Evolutionary conservation across 2,888 invertebrate species (phyloP), one percentile per base, ranked within the genome.

Genomic region (Conistra vaccinii): DNA sequence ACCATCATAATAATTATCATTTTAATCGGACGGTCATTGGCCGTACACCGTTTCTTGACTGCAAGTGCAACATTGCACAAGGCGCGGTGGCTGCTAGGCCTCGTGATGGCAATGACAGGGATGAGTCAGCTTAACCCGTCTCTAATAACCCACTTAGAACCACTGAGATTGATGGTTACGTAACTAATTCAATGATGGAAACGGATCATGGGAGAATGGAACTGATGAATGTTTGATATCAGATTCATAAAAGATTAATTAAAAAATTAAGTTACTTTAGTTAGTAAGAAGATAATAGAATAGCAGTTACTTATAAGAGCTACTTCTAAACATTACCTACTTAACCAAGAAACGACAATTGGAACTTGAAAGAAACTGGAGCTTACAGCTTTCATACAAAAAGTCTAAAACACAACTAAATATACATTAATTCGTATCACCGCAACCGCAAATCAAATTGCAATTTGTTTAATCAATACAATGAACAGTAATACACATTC

Each of bases 401-500:
- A 84, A 69, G 69, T 20, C 61, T 55, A 76, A 71, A 72, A 84
- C 73, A 69, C n/a, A 63, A 74, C 63, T 72, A 76, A 83, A 83
- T 85, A 79, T 78, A 86, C 78, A 81, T 84, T 76, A 85, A 88
- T 84, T 81, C 68, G 79, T 81, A 76, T 76, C 77, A 84, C 83
- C 75, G 48, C 81, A 80, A 88, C 87, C 86, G 77, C 88, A 85
- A 88, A 87, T 87, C 86, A 79, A 86, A 89, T 90, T 85, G 73
- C 85, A 88, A 87, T 90, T 90, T 86, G 85, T 86, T 86, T 88
- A 89, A 87, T 87, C 87, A 89, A 88, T 88, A 88, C 86, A 81
- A 71, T 73, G 83, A 89, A 88, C 87, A 89, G 87, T 89, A 89
- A 87, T 87, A 91, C 92, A 93, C 91, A 91, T 89, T 87, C 80